Percentiles rank a stretch among this genome's conserved stretches.
Conservation (phyloP, 1,140 invertebrate species). For the Drosophila pseudoananassae region DNA sequence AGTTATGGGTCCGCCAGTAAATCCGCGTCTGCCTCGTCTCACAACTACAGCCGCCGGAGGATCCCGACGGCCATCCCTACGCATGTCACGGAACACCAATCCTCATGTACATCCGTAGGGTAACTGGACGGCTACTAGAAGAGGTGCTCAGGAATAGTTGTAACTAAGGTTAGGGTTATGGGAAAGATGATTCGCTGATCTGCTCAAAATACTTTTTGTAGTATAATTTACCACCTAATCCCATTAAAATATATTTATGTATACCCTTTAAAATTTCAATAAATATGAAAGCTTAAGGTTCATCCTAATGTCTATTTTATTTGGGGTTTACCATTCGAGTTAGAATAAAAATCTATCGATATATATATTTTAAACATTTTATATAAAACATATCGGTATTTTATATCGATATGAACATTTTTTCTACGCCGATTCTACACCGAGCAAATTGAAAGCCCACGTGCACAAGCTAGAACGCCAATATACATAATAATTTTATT, state of each 20-base stretch:
- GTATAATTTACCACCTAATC: slow-evolving; percentile 14
- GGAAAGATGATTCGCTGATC: slow-evolving; percentile 1
- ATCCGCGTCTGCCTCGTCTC: slow-evolving; percentile 75
- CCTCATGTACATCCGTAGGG: slow-evolving; percentile 38
- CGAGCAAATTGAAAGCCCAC: too few species aligned
- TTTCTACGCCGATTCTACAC: too few species aligned
- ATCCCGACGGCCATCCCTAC: slow-evolving; percentile 53
- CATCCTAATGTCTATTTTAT: neutral
- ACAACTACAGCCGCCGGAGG: slow-evolving; percentile 18
- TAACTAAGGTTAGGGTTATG: slow-evolving; percentile 44
- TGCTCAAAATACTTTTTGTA: slow-evolving; percentile 39
- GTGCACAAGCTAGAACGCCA: too few species aligned
- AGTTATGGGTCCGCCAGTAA: slow-evolving; percentile 78
- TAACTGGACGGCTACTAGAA: neutral
- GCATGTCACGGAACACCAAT: slow-evolving; percentile 57
- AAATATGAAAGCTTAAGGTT: slow-evolving; percentile 14
- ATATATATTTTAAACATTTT: too few species aligned
- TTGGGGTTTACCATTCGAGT: too few species aligned
- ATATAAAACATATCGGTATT: too few species aligned
- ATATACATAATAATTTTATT: too few species aligned
- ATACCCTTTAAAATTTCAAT: slow-evolving; percentile 12
- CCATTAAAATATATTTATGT: neutral
- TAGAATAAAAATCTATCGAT: too few species aligned
- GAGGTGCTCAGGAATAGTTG: slow-evolving; percentile 70
- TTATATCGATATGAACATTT: too few species aligned